Conservation (phyloP, 2,113 vertebrate genomes). For the Caranx melampygus region DNA sequence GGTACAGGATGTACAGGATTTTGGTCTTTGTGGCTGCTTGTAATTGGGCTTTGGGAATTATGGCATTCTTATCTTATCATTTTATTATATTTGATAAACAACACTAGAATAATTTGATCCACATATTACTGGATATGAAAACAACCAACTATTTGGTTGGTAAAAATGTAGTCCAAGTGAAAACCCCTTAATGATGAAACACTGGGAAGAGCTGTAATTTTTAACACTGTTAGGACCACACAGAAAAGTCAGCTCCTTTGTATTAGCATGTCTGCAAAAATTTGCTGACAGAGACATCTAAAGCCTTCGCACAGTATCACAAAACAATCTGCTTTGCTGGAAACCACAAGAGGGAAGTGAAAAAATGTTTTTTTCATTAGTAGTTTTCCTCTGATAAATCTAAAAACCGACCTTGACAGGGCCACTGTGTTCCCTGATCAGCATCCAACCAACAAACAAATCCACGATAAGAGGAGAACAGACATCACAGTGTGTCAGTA, state of each 20-base stretch:
- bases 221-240: background rate
- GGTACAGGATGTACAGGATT: no score
- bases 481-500: background rate
- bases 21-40: no score
- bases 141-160: no score
- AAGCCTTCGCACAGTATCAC: background rate
- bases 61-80: no score
- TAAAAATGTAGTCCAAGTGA: background rate
- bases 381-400: slow-evolving; percentile 1
- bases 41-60: no score
- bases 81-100: no score
- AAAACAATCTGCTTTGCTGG: background rate
- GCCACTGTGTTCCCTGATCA: background rate
- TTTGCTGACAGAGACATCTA: background rate
- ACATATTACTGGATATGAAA: no score
- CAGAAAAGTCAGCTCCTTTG: background rate
- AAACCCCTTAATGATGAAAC: background rate
- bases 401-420: slow-evolving; percentile 32
- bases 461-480: background rate
- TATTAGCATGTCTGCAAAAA: background rate
- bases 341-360: background rate
- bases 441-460: slow-evolving; percentile 25
- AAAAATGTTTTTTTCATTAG: background rate
- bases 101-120: no score
- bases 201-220: background rate